Conservation (phyloP, 1,140 invertebrate genomes). For the Zophobas atratus region DNA sequence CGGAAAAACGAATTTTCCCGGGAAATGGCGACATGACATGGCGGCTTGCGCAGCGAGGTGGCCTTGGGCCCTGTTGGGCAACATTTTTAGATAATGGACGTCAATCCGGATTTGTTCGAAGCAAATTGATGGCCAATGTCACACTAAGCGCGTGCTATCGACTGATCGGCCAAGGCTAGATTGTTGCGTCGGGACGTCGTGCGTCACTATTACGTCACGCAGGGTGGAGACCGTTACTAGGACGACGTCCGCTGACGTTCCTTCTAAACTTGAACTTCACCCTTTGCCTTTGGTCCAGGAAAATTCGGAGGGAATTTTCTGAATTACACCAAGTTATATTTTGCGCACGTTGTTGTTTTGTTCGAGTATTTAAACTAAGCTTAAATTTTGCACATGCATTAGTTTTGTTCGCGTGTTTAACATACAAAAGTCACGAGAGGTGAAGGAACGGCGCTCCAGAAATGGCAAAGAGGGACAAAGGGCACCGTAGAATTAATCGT, state of each 20-base stretch:
- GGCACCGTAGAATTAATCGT: too few species aligned
- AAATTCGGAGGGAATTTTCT: not conserved
- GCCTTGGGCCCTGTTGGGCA: conserved; percentile 3
- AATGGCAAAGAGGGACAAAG: too few species aligned
- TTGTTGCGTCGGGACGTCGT: conserved; percentile 54
- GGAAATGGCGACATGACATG: not conserved
- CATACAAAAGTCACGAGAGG: too few species aligned
- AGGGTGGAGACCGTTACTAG: conserved; percentile 55
- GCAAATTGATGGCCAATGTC: conserved; percentile 55
- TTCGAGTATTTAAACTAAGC: too few species aligned
- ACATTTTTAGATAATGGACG: conserved; percentile 30
- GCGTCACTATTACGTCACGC: conserved; percentile 54
- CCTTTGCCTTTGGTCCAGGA: conserved; percentile 24
- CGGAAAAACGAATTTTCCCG: not conserved
- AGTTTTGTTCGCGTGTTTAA: too few species aligned
- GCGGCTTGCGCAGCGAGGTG: not conserved
- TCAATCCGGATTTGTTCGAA: conserved; percentile 33
- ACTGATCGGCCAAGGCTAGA: conserved; percentile 52
- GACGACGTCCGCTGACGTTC: conserved; percentile 54
- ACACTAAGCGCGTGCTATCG: conserved; percentile 44
- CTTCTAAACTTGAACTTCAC: conserved; percentile 54
- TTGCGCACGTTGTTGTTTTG: too few species aligned
- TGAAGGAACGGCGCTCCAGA: too few species aligned
- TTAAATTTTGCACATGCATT: too few species aligned
- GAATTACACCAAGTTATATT: not conserved